Conservation (phyloP, 2,888 invertebrate species). For the Caenorhabditis sp. region DNA sequence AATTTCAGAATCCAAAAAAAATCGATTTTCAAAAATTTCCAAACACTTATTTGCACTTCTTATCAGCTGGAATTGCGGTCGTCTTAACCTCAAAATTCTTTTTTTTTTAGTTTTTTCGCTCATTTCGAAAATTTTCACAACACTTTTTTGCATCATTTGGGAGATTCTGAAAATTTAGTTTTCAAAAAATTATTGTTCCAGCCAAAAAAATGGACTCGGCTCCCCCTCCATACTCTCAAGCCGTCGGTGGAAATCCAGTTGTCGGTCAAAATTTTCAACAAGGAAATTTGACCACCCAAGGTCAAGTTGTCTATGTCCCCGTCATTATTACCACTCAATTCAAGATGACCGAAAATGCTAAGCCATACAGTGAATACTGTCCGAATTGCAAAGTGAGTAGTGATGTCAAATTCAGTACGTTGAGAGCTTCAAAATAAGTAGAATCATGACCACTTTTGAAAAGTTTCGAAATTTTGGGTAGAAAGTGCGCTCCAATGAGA, state of each 20-base stretch:
- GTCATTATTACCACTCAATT: background rate
- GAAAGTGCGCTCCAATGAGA: too few relatives aligned
- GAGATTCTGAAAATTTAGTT: background rate
- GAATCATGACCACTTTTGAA: too few relatives aligned
- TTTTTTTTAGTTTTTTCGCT: background rate
- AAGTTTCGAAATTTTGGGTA: too few relatives aligned
- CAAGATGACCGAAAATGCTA: background rate
- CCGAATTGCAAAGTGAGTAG: background rate
- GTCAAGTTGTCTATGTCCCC: background rate
- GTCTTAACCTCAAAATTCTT: background rate
- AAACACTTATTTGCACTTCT: background rate
- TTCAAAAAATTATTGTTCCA: too few relatives aligned
- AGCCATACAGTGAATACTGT: background rate
- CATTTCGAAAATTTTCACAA: conserved; percentile 4
- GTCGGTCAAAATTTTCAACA: background rate
- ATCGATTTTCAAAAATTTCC: background rate
- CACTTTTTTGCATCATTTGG: background rate
- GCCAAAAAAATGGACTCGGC: background rate
- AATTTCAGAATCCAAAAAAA: background rate
- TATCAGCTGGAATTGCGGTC: background rate
- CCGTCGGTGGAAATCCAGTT: conserved; percentile 4
- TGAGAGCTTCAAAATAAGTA: too few relatives aligned
- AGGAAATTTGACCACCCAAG: background rate
- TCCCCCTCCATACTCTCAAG: background rate
- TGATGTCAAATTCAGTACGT: too few relatives aligned